phyloP scores from a whole-genome alignment of 2,888 invertebrate species.

The Acholoe squamosa region DNA sequence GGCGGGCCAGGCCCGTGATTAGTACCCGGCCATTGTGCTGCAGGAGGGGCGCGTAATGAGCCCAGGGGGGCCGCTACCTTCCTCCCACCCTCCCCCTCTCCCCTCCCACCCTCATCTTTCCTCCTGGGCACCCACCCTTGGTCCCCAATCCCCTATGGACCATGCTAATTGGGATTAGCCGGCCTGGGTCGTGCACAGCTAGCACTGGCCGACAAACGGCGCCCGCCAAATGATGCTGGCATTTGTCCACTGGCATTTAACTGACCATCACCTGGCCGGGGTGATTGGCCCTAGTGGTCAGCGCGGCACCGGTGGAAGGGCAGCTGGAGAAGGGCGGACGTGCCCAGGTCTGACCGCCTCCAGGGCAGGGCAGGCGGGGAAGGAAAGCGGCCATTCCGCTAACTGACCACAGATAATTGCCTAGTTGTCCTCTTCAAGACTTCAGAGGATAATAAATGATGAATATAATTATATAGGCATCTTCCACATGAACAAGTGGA shows the following conservation, averaged over 20 bases:
- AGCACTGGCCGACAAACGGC: constrained; percentile 52
- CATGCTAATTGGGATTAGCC: constrained; percentile 55
- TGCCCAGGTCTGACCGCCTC: background rate
- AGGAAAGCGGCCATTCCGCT: background rate
- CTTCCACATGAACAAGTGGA: too few species aligned
- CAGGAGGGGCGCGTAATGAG: constrained; percentile 6
- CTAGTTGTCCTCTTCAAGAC: too few species aligned
- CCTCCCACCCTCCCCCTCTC: background rate
- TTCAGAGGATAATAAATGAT: too few species aligned
- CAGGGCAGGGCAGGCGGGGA: background rate
- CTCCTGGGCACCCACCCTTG: background rate
- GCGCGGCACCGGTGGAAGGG: background rate
- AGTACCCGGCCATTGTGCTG: constrained; percentile 47
- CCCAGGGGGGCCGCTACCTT: constrained; percentile 27
- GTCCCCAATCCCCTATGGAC: background rate
- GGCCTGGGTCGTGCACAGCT: background rate
- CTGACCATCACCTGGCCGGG: constrained; percentile 51
- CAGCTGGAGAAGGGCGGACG: background rate
- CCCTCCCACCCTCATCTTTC: constrained; percentile 10
- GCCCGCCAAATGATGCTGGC: constrained; percentile 57
- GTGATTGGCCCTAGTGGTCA: constrained; percentile 40
- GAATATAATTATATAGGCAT: too few species aligned
- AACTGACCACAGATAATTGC: background rate
- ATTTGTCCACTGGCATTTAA: constrained; percentile 61
- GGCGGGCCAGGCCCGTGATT: constrained; percentile 49